These are phyloP conservation scores for Idaea straminata DNA, from an alignment of 2,888 invertebrate genomes.

Conservation along the genomic window DNA sequence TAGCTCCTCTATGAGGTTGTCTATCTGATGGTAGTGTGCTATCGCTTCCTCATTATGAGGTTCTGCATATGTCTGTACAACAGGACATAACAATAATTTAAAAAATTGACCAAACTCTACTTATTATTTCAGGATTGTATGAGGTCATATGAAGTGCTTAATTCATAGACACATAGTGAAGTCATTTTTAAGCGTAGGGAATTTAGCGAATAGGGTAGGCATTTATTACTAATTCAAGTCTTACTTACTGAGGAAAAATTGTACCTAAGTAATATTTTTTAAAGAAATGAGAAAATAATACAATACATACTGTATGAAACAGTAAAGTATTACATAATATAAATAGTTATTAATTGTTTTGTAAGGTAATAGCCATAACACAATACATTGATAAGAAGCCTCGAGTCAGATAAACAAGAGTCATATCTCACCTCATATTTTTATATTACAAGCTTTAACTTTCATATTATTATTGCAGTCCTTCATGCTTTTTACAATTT, in stretches of 20 bases:
- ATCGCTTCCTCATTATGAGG: constrained; percentile 89
- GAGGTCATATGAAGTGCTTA: no score
- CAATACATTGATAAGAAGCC: constrained; percentile 14
- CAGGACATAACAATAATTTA: background rate
- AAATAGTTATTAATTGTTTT: constrained; percentile 10
- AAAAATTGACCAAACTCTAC: no score
- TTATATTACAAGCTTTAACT: background rate
- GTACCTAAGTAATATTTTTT: no score
- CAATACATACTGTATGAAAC: background rate
- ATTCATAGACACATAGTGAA: no score
- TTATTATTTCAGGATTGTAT: no score
- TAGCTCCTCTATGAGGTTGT: constrained; percentile 82
- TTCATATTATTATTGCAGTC: background rate
- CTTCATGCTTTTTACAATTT: background rate
- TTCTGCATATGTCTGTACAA: constrained; percentile 75
- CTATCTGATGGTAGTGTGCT: constrained; percentile 84
- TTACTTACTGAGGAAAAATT: no score
- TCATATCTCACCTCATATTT: background rate
- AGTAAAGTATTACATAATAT: background rate
- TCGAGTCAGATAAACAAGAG: background rate
- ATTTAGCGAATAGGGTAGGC: no score
- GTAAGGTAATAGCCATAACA: constrained; percentile 8
- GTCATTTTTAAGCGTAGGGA: no score
- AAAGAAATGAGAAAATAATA: no score
- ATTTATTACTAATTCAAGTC: no score